Evolutionary conservation across 1,140 invertebrate species (phyloP), one percentile per base, ranked within the genome.

Genomic region (Rhopalosiphum padi): DNA sequence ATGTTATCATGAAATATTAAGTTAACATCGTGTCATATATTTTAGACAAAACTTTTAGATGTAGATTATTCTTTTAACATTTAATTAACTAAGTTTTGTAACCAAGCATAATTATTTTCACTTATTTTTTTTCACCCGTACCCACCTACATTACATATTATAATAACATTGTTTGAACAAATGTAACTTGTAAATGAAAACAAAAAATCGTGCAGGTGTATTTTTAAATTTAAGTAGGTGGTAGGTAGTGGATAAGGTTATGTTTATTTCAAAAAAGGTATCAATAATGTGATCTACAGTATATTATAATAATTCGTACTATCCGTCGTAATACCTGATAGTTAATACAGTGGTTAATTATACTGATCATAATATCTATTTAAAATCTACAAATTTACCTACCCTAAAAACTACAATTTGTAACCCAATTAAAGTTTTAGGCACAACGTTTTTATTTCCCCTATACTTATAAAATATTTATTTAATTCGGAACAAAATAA

Each of bases 311-410:
- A 43, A 87, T 87, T 87, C 2, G n/a, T 23, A 86, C n/a, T 86
- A 46, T 21, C 4, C 11, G 23, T 85, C 41, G 1, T 9, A 8
- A 11, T 41, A 43, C 41, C 9, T 30, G 41, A 46, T 41, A 43
- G 9, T 9, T 30, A 25, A 46, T 30, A 46, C 85, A 46, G 41
- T 43, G 4, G 41, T 86, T 86, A 85, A 43, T 35, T 30, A 30
- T 86, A 86, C 5, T n/a, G 46, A 86, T n/a, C n/a, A 87, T 87
- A 48, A 87, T 87, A 88, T 51, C 30, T 88, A n/a, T 88, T 51
- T 15, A 8, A 51, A 48, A 88, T 35, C 51, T 88, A 85, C 23
- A 85, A 85, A 41, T 15, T 77, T 77, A 6, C 30, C 30, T 77
- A 77, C 30, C n/a, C 11, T 77, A n/a, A 6, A 77, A 4, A 77